Evolutionary conservation across 2,888 invertebrate genomes (phyloP).

Genomic region (Leucoma salicis): DNA sequence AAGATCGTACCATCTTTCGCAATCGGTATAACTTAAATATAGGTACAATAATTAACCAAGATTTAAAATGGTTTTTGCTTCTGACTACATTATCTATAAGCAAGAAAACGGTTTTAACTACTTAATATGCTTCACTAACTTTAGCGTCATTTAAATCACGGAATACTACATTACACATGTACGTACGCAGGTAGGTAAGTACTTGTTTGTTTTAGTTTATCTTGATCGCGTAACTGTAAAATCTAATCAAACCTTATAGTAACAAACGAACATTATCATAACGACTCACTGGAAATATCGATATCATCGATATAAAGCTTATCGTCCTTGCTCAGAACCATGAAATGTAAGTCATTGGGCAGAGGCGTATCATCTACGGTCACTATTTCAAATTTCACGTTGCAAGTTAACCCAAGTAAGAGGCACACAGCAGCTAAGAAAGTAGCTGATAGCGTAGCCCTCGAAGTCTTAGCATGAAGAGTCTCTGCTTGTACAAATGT

Average conservation of each 20-base stretch:
- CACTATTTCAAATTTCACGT: conserved; percentile 71
- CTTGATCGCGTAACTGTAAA: too few relatives aligned
- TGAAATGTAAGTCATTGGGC: conserved; percentile 60
- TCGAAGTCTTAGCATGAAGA: conserved; percentile 45
- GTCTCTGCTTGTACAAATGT: conserved; percentile 54
- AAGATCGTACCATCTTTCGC: too few relatives aligned
- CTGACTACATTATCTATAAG: too few relatives aligned
- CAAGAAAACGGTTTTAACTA: too few relatives aligned
- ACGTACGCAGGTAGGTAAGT: too few relatives aligned
- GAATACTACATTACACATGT: too few relatives aligned
- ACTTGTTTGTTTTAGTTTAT: too few relatives aligned
- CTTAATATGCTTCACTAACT: too few relatives aligned
- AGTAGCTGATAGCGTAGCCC: conserved; percentile 48
- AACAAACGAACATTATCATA: neutral
- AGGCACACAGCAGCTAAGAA: conserved; percentile 59
- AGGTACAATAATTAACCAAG: too few relatives aligned
- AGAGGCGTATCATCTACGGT: conserved; percentile 55
- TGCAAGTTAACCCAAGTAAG: conserved; percentile 54
- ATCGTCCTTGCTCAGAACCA: conserved; percentile 66
- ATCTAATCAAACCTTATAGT: neutral
- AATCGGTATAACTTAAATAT: too few relatives aligned
- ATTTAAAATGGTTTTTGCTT: too few relatives aligned
- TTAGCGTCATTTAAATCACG: too few relatives aligned
- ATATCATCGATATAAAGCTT: conserved; percentile 70
- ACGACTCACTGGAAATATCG: conserved; percentile 63